These are phyloP conservation scores for Saturnia japonica DNA, from an alignment of 2,888 invertebrate species.

Conservation along the genomic window DNA sequence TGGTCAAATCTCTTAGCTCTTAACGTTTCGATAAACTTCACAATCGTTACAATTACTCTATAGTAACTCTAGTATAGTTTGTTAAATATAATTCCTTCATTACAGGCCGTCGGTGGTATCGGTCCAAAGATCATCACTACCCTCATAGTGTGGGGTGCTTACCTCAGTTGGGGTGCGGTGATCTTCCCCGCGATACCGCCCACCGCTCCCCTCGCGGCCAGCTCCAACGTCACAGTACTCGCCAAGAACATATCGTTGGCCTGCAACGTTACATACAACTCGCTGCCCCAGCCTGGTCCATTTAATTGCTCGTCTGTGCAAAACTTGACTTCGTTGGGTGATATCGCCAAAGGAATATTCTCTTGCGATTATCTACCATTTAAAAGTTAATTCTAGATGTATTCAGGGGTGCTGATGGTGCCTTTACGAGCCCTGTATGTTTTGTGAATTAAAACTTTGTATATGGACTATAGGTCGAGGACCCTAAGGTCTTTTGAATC, in stretches of 20 bases:
- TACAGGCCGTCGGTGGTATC: conserved; percentile 87
- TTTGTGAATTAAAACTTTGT: not conserved
- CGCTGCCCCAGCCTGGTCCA: conserved; percentile 30
- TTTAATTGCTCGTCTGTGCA: conserved; percentile 50
- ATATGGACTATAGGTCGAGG: not conserved
- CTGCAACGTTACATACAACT: conserved; percentile 40
- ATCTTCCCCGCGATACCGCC: conserved; percentile 75
- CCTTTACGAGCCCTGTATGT: conserved; percentile 29
- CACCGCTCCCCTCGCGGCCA: conserved; percentile 14
- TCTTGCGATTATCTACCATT: conserved; percentile 43
- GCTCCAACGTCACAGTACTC: conserved; percentile 20
- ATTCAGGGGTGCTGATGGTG: conserved; percentile 19
- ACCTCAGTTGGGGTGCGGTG: conserved; percentile 87
- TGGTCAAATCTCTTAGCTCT: no score
- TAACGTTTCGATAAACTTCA: no score
- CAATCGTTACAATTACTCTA: not conserved
- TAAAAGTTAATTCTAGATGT: not conserved
- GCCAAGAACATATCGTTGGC: conserved; percentile 37
- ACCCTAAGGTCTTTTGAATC: not conserved
- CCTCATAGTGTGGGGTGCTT: conserved; percentile 85
- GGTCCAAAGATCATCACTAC: conserved; percentile 90
- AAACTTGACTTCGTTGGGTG: conserved; percentile 31
- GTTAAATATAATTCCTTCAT: not conserved
- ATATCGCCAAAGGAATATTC: conserved; percentile 43
- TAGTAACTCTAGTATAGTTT: not conserved